phyloP scores from a whole-genome alignment of 2,113 vertebrate species.

The Camelus bactrianus region DNA sequence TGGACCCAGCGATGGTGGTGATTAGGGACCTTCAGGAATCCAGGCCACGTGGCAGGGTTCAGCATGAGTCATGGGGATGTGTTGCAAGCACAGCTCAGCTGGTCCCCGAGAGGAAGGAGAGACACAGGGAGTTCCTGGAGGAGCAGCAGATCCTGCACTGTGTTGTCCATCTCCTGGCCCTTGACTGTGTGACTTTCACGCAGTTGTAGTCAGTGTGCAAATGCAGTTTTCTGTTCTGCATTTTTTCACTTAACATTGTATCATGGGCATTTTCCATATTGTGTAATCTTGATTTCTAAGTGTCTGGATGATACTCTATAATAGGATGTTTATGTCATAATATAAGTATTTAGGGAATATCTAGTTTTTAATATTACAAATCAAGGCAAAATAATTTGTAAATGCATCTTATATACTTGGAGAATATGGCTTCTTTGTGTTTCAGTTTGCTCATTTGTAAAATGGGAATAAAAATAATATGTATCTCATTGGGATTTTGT shows the following conservation, averaged over 20 bases:
- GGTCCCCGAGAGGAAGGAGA: too few relatives aligned
- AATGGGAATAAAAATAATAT: background rate
- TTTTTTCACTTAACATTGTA: background rate
- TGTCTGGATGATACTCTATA: background rate
- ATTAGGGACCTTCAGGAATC: background rate
- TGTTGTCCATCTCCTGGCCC: too few relatives aligned
- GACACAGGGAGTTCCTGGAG: background rate
- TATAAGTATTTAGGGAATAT: background rate
- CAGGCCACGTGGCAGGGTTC: background rate
- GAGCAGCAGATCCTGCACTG: background rate
- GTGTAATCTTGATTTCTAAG: background rate
- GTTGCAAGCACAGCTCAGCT: too few relatives aligned
- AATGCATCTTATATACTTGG: background rate
- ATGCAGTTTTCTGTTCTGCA: background rate
- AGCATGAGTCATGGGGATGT: rapidly evolving
- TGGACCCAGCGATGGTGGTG: background rate
- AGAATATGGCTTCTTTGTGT: background rate
- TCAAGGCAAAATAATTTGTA: background rate
- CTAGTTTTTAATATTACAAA: background rate
- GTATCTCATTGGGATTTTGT: background rate
- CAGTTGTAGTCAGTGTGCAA: background rate
- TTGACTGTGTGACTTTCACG: background rate
- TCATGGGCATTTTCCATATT: background rate
- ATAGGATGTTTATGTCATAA: background rate
- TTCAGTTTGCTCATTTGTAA: background rate